Evolutionary conservation across 2,797 vertebrate genomes (phyloP).

Genomic region (Melanotaenia nigrans): DNA sequence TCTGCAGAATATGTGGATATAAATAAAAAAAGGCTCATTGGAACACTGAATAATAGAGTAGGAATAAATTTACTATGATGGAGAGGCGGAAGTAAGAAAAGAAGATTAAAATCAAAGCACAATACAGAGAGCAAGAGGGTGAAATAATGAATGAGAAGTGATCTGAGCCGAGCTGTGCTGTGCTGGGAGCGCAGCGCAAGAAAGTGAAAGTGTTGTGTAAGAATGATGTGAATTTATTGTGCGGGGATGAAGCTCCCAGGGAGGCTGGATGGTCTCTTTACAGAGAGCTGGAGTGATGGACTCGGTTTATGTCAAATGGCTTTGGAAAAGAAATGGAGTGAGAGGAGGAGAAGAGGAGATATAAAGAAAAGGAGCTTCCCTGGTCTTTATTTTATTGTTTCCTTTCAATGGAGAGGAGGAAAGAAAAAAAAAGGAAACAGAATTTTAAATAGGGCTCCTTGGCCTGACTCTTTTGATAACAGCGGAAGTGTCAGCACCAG

Average conservation of each 20-base stretch:
- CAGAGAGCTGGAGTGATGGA: conserved; percentile 53
- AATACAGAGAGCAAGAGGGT: conserved; percentile 22
- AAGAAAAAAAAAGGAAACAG: conserved; percentile 27
- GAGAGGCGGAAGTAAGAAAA: conserved; percentile 27
- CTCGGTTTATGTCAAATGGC: conserved; percentile 62
- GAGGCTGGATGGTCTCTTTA: conserved; percentile 67
- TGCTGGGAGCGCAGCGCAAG: conserved; percentile 13
- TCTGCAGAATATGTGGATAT: conserved; percentile 75
- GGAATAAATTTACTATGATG: conserved; percentile 49
- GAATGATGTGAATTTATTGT: conserved; percentile 74
- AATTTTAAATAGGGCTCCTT: conserved; percentile 47
- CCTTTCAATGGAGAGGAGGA: conserved; percentile 44
- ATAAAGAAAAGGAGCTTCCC: conserved; percentile 40
- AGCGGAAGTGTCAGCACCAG: conserved; percentile 48
- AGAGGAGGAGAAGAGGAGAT: conserved; percentile 33
- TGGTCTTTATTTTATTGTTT: conserved; percentile 54
- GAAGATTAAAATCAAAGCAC: conserved; percentile 21
- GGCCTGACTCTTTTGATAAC: conserved; percentile 35
- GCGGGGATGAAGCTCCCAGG: conserved; percentile 59
- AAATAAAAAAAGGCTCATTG: conserved; percentile 51
- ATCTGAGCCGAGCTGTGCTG: conserved; percentile 19
- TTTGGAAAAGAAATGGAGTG: conserved; percentile 60
- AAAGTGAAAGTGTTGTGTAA: conserved; percentile 56
- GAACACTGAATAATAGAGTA: conserved; percentile 53
- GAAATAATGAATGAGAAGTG: conserved; percentile 58